Base-by-base conservation (phyloP, 2,888 invertebrate species). In the Lochmaea crataegi region DNA sequence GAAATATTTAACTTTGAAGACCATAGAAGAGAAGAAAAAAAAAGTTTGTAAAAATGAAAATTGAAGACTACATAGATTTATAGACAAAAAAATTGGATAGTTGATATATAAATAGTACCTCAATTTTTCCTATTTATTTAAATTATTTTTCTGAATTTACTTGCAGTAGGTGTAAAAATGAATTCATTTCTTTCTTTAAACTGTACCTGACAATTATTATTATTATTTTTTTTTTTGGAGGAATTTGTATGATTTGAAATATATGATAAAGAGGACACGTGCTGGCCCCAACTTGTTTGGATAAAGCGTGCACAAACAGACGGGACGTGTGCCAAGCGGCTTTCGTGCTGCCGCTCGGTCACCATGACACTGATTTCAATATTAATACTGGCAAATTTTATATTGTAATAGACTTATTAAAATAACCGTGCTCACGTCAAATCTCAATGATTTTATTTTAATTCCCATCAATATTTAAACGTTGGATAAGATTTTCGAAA, bases 241-340 rank as follows among this genome's bases (percentile, higher is more conserved):
- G 75, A 76, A 68, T 74, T 73, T 74, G 65, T 66, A 68, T 41
- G 53, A 10, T 68, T 56, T 66, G 38, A 58, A 45, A 71, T 42
- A 71, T 56, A 72, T 76, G 71, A 74, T 57, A 7, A 61, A 60
- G 83, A 89, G 90, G 89, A 90, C 89, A 89, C 90, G 90, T 90
- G 90, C 90, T 89, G 89, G 89, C 90, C 90, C 90, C 90, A 75
- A 81, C 79, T 68, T 71, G 74, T 78, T 38, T 78, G 75, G 84
- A 84, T 84, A 84, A 86, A 86, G 86, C 86, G 86, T 86, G 86
- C 86, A 86, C 85, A 86, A 86, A 86, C 86, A 86, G 86, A 86
- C 84, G 85, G 84, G 84, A 81, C 83, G 85, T 83, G 84, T 83
- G 84, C 84, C 86, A 85, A 85, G 84, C 85, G 84, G 85, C 85